These are phyloP conservation scores for Drosophila prostipennis DNA, from an alignment of 2,888 invertebrate genomes.

Conservation along the genomic window DNA sequence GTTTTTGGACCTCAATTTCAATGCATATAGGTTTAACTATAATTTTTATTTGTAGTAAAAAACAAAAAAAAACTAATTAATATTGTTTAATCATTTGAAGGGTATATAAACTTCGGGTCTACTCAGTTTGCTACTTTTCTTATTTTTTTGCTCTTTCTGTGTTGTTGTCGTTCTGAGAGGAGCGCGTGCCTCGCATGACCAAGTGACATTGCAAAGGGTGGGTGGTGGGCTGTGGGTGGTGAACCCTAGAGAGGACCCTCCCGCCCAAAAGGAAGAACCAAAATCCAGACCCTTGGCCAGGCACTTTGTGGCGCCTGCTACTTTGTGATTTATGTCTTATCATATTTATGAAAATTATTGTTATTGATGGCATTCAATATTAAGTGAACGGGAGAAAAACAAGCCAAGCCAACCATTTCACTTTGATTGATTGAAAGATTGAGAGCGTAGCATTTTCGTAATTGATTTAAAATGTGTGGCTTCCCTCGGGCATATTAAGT, in stretches of 20 bases:
- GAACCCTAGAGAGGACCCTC: slow-evolving; percentile 2
- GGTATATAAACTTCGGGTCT: not conserved
- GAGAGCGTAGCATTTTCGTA: slow-evolving; percentile 44
- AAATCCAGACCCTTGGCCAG: slow-evolving; percentile 32
- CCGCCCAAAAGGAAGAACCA: slow-evolving; percentile 2
- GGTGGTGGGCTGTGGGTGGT: not conserved
- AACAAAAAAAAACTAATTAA: too few relatives aligned
- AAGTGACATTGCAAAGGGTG: slow-evolving; percentile 44
- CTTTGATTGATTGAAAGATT: slow-evolving; percentile 70
- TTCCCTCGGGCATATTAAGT: slow-evolving; percentile 18
- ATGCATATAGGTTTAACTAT: too few relatives aligned
- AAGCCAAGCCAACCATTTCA: slow-evolving; percentile 29
- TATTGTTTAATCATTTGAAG: not conserved
- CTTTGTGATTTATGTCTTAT: slow-evolving; percentile 80
- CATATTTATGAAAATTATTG: slow-evolving; percentile 80
- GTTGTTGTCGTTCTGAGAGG: slow-evolving; percentile 30
- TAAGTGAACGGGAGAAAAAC: slow-evolving; percentile 31
- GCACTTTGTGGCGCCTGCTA: slow-evolving; percentile 73
- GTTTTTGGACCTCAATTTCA: too few relatives aligned
- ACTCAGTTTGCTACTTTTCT: fast-evolving
- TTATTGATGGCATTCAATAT: slow-evolving; percentile 80
- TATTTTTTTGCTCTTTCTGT: slow-evolving; percentile 4
- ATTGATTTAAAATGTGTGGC: slow-evolving; percentile 65
- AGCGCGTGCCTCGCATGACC: slow-evolving; percentile 72
- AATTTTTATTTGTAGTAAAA: too few relatives aligned